A percentile compares a stretch with the other conserved stretches of the same genome.
These are phyloP conservation scores for Aleiodes alternator DNA, from an alignment of 2,888 invertebrate genomes.

Conservation along the genomic window DNA sequence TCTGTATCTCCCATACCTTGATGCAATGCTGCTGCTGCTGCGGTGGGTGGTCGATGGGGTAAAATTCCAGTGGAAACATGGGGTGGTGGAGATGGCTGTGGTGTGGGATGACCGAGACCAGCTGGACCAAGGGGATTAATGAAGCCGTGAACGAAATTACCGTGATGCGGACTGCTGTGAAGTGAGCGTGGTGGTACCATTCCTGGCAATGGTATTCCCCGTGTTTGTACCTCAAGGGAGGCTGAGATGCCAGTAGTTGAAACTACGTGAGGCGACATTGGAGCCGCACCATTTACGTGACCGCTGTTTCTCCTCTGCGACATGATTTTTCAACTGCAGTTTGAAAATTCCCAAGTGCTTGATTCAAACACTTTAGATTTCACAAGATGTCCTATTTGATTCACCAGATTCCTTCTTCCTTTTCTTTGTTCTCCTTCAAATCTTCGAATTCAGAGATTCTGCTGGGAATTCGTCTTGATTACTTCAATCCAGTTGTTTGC, in stretches of 20 bases:
- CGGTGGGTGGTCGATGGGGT: slow-evolving; percentile 59
- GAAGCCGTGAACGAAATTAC: slow-evolving; percentile 69
- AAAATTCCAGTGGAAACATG: slow-evolving; percentile 61
- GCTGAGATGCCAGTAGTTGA: slow-evolving; percentile 52
- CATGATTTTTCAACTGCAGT: slow-evolving; percentile 44
- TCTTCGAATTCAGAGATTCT: too few species aligned
- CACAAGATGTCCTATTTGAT: not conserved
- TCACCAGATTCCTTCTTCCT: not conserved
- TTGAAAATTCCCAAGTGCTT: not conserved
- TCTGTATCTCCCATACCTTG: slow-evolving; percentile 61
- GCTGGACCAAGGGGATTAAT: slow-evolving; percentile 71
- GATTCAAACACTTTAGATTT: slow-evolving; percentile 1
- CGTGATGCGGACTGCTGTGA: slow-evolving; percentile 64
- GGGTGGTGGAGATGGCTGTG: slow-evolving; percentile 54
- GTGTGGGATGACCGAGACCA: slow-evolving; percentile 59
- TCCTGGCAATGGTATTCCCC: slow-evolving; percentile 72
- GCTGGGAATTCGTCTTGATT: too few species aligned
- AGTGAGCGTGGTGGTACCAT: slow-evolving; percentile 68
- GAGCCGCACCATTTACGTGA: slow-evolving; percentile 60
- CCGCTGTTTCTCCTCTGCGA: slow-evolving; percentile 64
- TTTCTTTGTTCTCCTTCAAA: too few species aligned
- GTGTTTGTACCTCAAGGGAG: slow-evolving; percentile 65
- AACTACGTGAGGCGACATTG: slow-evolving; percentile 46
- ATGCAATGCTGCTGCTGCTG: slow-evolving; percentile 56
- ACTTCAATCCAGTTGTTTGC: too few species aligned